phyloP scores from a whole-genome alignment of 2,113 vertebrate species.

The Pluvianellus socialis region DNA sequence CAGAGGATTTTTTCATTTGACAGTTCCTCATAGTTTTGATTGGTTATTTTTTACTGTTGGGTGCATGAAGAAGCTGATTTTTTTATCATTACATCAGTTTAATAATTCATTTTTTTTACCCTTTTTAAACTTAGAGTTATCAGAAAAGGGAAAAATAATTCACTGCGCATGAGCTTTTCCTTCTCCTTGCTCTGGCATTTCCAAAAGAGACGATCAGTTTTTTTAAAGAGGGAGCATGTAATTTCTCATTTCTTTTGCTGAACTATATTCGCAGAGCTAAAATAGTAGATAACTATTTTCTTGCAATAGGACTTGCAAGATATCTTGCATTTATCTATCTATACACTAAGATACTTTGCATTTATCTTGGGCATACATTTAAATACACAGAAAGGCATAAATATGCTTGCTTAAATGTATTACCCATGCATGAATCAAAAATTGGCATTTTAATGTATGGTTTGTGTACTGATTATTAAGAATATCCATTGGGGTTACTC shows the following conservation, averaged over 20 bases:
- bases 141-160: conserved; percentile 52
- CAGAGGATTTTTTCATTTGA: conserved; percentile 66
- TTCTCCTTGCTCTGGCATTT: conserved; percentile 63
- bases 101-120: conserved; percentile 55
- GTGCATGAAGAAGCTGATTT: conserved; percentile 72
- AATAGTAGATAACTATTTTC: conserved; percentile 76
- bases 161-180: conserved; percentile 68
- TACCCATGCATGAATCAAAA: conserved; percentile 71
- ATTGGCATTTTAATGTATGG: conserved; percentile 48
- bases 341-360: conserved; percentile 54
- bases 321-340: conserved; percentile 56
- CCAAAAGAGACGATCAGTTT: conserved; percentile 40
- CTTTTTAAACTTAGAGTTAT: conserved; percentile 60
- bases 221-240: conserved; percentile 50
- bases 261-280: conserved; percentile 35
- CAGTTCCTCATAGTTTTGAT: conserved; percentile 80
- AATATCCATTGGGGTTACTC: background rate
- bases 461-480: conserved; percentile 59
- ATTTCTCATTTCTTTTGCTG: conserved; percentile 61
- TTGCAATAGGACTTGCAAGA: conserved; percentile 80
- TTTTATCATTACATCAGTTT: conserved; percentile 55
- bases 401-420: conserved; percentile 69
- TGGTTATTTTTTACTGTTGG: conserved; percentile 66
- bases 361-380: conserved; percentile 76
- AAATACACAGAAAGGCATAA: conserved; percentile 51